phyloP scores from a whole-genome alignment of 37 sponge, comb jelly and placozoan species.

The Spongia lamella region DNA sequence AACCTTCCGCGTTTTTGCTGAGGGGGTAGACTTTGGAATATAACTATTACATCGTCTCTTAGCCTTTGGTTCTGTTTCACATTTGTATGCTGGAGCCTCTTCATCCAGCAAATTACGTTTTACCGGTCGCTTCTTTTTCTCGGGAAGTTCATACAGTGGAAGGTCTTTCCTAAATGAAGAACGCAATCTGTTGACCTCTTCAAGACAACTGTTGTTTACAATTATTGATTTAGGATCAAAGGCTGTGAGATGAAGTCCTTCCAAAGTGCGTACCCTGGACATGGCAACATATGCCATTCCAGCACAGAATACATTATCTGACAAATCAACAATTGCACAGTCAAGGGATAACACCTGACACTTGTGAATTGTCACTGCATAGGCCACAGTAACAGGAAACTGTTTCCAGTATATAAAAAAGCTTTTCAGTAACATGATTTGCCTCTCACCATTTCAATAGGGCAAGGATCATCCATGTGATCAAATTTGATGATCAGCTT shows the following conservation, averaged over 20 bases:
- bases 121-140: too few species aligned
- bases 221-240: background rate
- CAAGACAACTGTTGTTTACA: too few species aligned
- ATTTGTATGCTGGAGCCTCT: too few species aligned
- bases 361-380: slow-evolving; percentile 51
- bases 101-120: too few species aligned
- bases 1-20: too few species aligned
- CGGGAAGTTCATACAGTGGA: background rate
- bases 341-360: slow-evolving; percentile 44
- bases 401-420: slow-evolving; percentile 19
- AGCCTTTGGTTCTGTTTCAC: too few species aligned
- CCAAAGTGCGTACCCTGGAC: slow-evolving; percentile 23
- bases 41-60: too few species aligned
- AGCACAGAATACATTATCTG: slow-evolving; percentile 3
- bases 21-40: too few species aligned
- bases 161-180: too few species aligned
- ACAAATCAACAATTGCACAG: slow-evolving; percentile 37
- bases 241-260: slow-evolving; percentile 10
- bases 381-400: slow-evolving; percentile 36
- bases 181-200: too few species aligned
- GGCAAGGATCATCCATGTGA: slow-evolving; percentile 16
- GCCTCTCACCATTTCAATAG: slow-evolving; percentile 29
- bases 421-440: background rate
- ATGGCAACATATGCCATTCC: slow-evolving; percentile 53
- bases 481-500: slow-evolving; percentile 60